These are phyloP conservation scores for Protaetia brevitarsis DNA, from an alignment of 1,140 invertebrate species.

Conservation along the genomic window DNA sequence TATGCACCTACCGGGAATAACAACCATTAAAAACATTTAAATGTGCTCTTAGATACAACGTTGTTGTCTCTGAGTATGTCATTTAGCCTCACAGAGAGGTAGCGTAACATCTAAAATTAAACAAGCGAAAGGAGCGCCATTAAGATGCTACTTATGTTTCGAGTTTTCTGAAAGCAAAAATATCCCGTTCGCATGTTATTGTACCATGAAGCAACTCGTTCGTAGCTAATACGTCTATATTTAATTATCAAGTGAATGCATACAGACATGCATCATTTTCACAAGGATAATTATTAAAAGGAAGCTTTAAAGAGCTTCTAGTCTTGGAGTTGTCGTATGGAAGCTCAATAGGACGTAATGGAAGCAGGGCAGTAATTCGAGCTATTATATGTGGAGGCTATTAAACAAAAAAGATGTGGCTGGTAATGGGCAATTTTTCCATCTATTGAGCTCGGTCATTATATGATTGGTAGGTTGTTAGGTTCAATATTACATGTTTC, in stretches of 20 bases:
- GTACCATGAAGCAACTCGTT: not conserved
- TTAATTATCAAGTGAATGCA: conserved; percentile 8
- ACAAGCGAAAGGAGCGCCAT: not conserved
- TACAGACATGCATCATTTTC: conserved; percentile 12
- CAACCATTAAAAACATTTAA: not conserved
- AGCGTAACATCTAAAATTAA: not conserved
- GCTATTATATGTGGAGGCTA: not conserved
- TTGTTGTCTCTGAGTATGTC: not conserved
- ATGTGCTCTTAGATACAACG: not conserved
- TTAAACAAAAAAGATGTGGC: not conserved
- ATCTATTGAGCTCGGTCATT: not conserved
- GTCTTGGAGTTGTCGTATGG: not conserved
- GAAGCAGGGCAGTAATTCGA: not conserved
- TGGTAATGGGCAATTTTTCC: not conserved
- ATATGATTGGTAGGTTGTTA: conserved; percentile 9
- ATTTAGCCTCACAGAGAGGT: conserved; percentile 3
- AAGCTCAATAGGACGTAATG: not conserved
- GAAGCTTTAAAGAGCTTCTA: conserved; percentile 7
- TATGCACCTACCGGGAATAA: not conserved
- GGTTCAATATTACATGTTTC: not conserved
- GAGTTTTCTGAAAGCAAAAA: conserved; percentile 3
- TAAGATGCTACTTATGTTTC: not conserved
- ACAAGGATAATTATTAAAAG: conserved; percentile 13
- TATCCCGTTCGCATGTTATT: conserved; percentile 14
- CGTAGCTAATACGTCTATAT: conserved; percentile 5